phyloP scores from a whole-genome alignment of 2,888 invertebrate species.

The Rhingia rostrata region DNA sequence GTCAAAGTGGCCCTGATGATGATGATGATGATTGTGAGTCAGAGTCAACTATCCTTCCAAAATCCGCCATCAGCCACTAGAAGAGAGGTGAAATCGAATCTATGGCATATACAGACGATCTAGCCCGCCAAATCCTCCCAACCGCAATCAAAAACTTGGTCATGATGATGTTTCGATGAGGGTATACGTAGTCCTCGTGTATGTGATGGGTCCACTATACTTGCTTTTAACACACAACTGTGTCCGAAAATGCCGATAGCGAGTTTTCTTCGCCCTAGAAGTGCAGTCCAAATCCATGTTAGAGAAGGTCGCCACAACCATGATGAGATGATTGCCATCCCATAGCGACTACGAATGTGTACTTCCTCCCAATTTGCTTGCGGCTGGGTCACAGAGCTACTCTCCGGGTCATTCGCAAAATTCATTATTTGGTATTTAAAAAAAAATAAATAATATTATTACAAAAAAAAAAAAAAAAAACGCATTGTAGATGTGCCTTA shows the following conservation, averaged over 20 bases:
- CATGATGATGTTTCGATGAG: conserved; percentile 19
- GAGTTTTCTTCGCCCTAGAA: conserved; percentile 42
- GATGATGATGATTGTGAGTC: conserved; percentile 32
- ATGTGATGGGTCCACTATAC: conserved; percentile 29
- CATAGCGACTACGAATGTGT: conserved; percentile 35
- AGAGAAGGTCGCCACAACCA: conserved; percentile 47
- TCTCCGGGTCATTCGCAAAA: conserved; percentile 76
- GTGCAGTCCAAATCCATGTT: conserved; percentile 42
- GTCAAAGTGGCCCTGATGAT: conserved; percentile 1
- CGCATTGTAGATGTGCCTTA: conserved; percentile 63
- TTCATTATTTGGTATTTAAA: conserved; percentile 75
- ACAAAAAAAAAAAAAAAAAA: conserved; percentile 17
- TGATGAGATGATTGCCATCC: conserved; percentile 58
- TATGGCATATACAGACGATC: conserved; percentile 16
- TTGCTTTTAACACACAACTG: conserved; percentile 47
- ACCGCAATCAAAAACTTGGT: conserved; percentile 18
- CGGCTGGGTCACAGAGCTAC: conserved; percentile 75
- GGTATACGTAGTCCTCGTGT: conserved; percentile 14
- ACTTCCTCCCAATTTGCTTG: conserved; percentile 64
- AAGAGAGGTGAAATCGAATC: conserved; percentile 12
- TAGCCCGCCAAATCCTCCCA: conserved; percentile 22
- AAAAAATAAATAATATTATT: conserved; percentile 32
- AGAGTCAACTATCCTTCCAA: conserved; percentile 22
- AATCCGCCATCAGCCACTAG: conserved; percentile 20
- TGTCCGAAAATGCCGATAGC: conserved; percentile 41